Percentiles rank a stretch among this genome's conserved stretches.
Conservation (phyloP, 2,888 invertebrate species). For the Mesorhabditis sp. region DNA sequence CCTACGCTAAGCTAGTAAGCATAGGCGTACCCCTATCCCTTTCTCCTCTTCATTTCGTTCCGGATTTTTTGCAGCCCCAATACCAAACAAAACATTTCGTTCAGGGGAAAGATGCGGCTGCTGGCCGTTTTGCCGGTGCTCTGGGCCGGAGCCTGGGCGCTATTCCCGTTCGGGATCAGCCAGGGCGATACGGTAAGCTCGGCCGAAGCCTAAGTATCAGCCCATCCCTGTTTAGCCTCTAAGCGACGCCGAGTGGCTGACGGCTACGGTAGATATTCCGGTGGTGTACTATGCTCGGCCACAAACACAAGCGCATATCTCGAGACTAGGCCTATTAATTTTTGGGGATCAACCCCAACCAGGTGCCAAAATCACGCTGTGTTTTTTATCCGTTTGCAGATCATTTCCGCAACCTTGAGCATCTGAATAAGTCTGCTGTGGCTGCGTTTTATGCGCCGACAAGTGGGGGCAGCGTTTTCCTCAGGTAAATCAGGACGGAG, state of each 20-base stretch:
- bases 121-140: not conserved
- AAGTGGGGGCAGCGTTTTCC: not conserved
- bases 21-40: too few species aligned
- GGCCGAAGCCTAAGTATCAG: not conserved
- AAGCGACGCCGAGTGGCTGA: not conserved
- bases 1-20: too few species aligned
- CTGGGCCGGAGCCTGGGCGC: not conserved
- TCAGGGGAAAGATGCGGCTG: not conserved
- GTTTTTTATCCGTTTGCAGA: slow-evolving; percentile 9
- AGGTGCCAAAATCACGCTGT: not conserved
- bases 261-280: slow-evolving; percentile 25
- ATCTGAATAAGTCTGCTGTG: slow-evolving; percentile 8
- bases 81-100: too few species aligned
- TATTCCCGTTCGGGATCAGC: slow-evolving; percentile 1
- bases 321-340: slow-evolving; percentile 46
- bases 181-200: not conserved
- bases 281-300: slow-evolving; percentile 37
- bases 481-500: not conserved
- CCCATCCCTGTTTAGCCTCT: not conserved
- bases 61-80: too few species aligned
- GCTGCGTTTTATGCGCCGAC: slow-evolving; percentile 11
- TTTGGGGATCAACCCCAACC: slow-evolving; percentile 24
- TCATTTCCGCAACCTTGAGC: not conserved
- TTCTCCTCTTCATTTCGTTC: too few species aligned
- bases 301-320: slow-evolving; percentile 40